phyloP scores from a whole-genome alignment of 1,140 invertebrate genomes.

The Aporrectodea caliginosa region DNA sequence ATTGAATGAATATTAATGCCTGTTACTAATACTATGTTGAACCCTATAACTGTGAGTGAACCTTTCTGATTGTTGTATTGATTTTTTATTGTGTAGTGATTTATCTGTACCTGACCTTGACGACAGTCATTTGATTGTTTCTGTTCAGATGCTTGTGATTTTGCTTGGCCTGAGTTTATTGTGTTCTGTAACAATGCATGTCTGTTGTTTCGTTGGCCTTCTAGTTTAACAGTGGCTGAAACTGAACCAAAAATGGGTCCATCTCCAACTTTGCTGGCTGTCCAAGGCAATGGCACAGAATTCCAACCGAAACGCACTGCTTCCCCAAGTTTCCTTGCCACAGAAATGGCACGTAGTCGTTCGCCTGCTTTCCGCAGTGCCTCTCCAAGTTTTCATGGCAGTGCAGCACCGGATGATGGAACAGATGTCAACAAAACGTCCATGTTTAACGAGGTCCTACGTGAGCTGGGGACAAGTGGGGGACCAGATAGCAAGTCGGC shows the following conservation, averaged over 20 bases:
- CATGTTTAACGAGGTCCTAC: not conserved
- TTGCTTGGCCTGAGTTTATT: too few species aligned
- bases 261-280: not conserved
- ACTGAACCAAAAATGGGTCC: not conserved
- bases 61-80: too few species aligned
- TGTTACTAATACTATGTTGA: too few species aligned
- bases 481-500: too few species aligned
- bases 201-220: not conserved
- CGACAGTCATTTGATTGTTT: too few species aligned
- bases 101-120: too few species aligned
- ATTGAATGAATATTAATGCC: too few species aligned
- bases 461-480: not conserved
- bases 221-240: not conserved
- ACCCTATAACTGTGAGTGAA: too few species aligned
- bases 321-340: not conserved
- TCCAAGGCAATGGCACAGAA: not conserved
- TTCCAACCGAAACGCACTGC: not conserved
- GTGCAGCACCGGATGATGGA: not conserved
- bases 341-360: not conserved
- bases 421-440: not conserved
- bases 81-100: too few species aligned
- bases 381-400: not conserved
- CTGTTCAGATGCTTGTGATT: too few species aligned
- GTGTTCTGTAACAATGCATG: not conserved
- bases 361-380: not conserved